Evolutionary conservation across 2,888 invertebrate species (phyloP).

Genomic region (Gari tellinella): DNA sequence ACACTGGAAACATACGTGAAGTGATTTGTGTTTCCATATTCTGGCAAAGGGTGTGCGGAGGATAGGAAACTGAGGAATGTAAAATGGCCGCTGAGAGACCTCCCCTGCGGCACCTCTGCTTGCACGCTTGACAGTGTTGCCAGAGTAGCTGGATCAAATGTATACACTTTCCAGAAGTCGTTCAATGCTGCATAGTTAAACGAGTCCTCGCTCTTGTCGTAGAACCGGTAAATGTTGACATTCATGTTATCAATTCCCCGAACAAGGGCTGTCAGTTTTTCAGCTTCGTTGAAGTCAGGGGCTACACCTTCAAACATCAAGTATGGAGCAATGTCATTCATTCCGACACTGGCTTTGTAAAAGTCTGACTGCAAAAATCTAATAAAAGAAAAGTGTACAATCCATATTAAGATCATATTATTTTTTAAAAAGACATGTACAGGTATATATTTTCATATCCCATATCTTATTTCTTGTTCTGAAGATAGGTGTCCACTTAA

Average conservation of each 20-base stretch:
- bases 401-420: no score
- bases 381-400: no score
- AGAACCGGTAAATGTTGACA: slow-evolving; percentile 74
- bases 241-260: slow-evolving; percentile 82
- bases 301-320: slow-evolving; percentile 75
- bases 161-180: slow-evolving; percentile 81
- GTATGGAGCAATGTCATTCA: slow-evolving; percentile 75
- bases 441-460: no score
- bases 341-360: slow-evolving; percentile 69
- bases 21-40: slow-evolving; percentile 69
- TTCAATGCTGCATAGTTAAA: slow-evolving; percentile 72
- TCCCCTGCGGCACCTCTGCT: slow-evolving; percentile 43
- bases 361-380: slow-evolving; percentile 72
- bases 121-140: slow-evolving; percentile 40
- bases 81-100: slow-evolving; percentile 19
- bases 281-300: slow-evolving; percentile 71
- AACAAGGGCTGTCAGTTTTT: slow-evolving; percentile 70
- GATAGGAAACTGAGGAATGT: slow-evolving; percentile 75
- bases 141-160: slow-evolving; percentile 56
- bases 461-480: no score
- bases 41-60: slow-evolving; percentile 81
- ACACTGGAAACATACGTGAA: slow-evolving; percentile 77
- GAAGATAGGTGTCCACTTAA: no score
- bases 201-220: slow-evolving; percentile 19
- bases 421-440: no score